Percentiles rank a stretch among this genome's conserved stretches.
Conservation (phyloP, 2,113 vertebrate genomes). For the Neofelis nebulosa region DNA sequence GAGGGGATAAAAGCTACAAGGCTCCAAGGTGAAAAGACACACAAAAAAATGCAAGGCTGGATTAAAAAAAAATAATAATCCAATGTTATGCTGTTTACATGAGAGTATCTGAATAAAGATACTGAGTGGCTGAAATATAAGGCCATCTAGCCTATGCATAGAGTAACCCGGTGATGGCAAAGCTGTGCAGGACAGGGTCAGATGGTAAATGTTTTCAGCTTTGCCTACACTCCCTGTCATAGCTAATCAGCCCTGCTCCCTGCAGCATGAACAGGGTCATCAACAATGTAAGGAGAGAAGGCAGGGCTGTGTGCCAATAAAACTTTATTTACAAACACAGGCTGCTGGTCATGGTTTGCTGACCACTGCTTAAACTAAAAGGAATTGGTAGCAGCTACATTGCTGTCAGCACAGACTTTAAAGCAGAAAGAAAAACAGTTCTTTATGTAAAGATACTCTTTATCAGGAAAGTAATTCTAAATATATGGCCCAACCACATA, state of each 20-base stretch:
- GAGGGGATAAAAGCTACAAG: background rate
- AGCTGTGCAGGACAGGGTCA: background rate
- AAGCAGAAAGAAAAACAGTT: background rate
- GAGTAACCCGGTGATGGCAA: background rate
- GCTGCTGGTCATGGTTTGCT: background rate
- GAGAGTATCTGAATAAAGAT: background rate
- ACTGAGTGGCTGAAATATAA: background rate
- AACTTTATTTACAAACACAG: background rate
- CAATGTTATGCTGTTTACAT: background rate
- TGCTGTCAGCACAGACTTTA: background rate
- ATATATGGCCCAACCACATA: background rate
- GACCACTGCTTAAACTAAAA: background rate
- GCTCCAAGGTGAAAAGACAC: background rate
- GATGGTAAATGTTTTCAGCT: background rate
- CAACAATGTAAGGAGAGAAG: background rate
- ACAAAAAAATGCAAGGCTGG: background rate
- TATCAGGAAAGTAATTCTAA: constrained; percentile 17
- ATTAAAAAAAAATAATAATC: background rate
- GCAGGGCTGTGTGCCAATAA: background rate
- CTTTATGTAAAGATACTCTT: background rate
- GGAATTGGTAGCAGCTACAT: background rate
- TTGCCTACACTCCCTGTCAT: background rate
- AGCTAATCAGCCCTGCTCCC: background rate
- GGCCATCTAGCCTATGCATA: background rate
- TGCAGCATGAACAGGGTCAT: background rate